Conservation (phyloP, 2,797 vertebrate genomes). For the Sebastes matsubarae region DNA sequence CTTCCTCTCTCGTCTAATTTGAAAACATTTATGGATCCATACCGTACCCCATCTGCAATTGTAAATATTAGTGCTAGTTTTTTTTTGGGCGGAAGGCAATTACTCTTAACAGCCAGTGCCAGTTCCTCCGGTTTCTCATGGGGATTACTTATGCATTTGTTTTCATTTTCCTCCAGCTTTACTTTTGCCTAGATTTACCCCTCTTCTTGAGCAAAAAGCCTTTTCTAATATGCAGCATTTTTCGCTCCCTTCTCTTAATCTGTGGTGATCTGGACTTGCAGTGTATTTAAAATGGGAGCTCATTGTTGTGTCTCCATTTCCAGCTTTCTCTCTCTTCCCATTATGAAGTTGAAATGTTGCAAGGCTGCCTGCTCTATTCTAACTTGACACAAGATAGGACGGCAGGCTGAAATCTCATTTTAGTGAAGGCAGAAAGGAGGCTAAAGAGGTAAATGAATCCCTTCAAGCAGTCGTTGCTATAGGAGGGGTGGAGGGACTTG, state of each 20-base stretch:
- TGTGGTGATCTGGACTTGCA: constrained; percentile 63
- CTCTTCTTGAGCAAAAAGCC: constrained; percentile 53
- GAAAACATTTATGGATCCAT: constrained; percentile 57
- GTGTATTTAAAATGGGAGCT: constrained; percentile 66
- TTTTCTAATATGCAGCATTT: constrained; percentile 58
- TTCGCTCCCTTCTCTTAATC: constrained; percentile 63
- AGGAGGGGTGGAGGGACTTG: constrained; percentile 16
- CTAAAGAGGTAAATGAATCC: constrained; percentile 59
- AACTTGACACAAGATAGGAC: constrained; percentile 52
- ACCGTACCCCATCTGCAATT: constrained; percentile 64
- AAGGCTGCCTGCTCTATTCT: constrained; percentile 45
- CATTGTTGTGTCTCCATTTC: constrained; percentile 64
- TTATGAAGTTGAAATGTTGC: constrained; percentile 61
- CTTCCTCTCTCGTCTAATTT: constrained; percentile 50
- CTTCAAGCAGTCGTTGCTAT: constrained; percentile 33
- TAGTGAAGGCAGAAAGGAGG: constrained; percentile 35
- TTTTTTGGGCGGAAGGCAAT: constrained; percentile 69
- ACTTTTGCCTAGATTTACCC: constrained; percentile 68
- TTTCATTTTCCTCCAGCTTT: constrained; percentile 74
- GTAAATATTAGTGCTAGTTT: constrained; percentile 73
- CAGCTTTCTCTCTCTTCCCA: constrained; percentile 39
- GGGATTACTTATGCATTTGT: constrained; percentile 80
- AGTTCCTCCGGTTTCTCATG: constrained; percentile 59
- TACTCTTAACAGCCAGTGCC: constrained; percentile 73
- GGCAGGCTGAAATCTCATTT: constrained; percentile 67